These are phyloP conservation scores for Pterocles burchelli DNA, from an alignment of 2,113 vertebrate species.

Conservation along the genomic window DNA sequence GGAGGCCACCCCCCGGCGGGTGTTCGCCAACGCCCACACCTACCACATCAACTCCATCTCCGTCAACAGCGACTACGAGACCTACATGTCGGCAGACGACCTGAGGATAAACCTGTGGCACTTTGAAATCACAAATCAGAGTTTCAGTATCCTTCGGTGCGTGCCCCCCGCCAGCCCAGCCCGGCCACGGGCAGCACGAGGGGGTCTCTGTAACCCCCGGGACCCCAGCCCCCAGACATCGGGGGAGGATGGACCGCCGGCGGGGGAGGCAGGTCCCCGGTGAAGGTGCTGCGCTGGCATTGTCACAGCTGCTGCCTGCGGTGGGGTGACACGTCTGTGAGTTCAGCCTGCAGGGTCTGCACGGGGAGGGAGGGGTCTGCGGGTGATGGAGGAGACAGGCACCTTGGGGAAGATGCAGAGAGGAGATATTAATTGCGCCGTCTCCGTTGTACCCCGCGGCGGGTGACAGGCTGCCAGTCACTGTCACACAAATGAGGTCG, in stretches of 20 bases:
- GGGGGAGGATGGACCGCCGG: no score
- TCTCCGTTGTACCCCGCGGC: constrained; percentile 39
- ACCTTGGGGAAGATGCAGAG: constrained; percentile 59
- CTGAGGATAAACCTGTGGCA: constrained; percentile 97
- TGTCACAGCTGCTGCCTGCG: background rate
- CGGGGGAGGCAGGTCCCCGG: no score
- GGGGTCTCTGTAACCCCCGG: no score
- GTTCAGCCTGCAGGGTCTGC: constrained; percentile 59
- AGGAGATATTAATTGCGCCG: constrained; percentile 43
- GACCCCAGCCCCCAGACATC: no score
- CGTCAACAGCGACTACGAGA: constrained; percentile 96
- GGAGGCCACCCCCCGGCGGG: constrained; percentile 89
- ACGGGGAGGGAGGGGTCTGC: background rate
- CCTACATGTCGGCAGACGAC: constrained; percentile 95
- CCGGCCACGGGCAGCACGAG: background rate
- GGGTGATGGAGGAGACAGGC: constrained; percentile 60
- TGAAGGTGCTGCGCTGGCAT: background rate
- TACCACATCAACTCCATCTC: constrained; percentile 99
- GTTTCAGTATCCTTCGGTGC: constrained; percentile 93
- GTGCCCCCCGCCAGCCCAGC: rapidly evolving
- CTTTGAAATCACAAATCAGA: constrained; percentile 95
- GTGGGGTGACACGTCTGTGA: background rate
- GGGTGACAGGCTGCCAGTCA: constrained; percentile 73
- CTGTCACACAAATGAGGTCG: constrained; percentile 40
- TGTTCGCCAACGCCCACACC: constrained; percentile 94